A percentile compares a stretch with the other conserved stretches of the same genome.
phyloP scores from a whole-genome alignment of 2,888 invertebrate genomes.

The Electrophaes corylata region DNA sequence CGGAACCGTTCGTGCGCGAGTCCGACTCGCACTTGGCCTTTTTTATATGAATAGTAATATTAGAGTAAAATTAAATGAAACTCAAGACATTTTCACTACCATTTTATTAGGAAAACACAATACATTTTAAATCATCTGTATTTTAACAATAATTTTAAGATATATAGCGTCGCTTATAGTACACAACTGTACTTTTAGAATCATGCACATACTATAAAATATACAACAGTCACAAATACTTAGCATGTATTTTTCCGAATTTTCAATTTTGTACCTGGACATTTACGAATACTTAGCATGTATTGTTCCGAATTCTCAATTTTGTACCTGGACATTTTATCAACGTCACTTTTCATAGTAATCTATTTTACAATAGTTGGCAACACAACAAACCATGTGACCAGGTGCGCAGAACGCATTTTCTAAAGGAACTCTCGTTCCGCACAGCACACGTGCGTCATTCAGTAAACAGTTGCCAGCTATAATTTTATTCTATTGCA shows the following conservation, averaged over 20 bases:
- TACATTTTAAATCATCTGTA: constrained; percentile 73
- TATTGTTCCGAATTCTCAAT: constrained; percentile 43
- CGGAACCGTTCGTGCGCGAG: too few relatives aligned
- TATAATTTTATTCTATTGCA: constrained; percentile 17
- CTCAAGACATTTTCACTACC: constrained; percentile 65
- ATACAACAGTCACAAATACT: constrained; percentile 61
- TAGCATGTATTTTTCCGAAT: constrained; percentile 45
- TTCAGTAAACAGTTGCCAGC: too few relatives aligned
- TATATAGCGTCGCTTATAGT: constrained; percentile 65
- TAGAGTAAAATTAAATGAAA: constrained; percentile 59
- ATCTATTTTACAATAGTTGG: constrained; percentile 1
- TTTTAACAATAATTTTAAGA: constrained; percentile 71
- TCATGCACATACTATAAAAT: constrained; percentile 62
- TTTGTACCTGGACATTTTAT: constrained; percentile 52
- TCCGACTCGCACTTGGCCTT: too few relatives aligned
- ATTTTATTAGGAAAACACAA: constrained; percentile 82
- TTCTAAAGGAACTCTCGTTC: too few relatives aligned
- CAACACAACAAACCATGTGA: too few relatives aligned
- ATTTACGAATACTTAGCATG: constrained; percentile 53
- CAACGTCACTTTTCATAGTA: constrained; percentile 42
- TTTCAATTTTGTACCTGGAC: constrained; percentile 52
- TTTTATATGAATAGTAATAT: too few relatives aligned
- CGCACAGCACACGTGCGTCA: too few relatives aligned
- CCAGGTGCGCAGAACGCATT: too few relatives aligned
- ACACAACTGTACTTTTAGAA: constrained; percentile 65